A percentile compares a stretch with the other conserved stretches of the same genome.
Evolutionary conservation across 2,113 vertebrate species (phyloP).

Genomic region (Daubentonia madagascariensis): DNA sequence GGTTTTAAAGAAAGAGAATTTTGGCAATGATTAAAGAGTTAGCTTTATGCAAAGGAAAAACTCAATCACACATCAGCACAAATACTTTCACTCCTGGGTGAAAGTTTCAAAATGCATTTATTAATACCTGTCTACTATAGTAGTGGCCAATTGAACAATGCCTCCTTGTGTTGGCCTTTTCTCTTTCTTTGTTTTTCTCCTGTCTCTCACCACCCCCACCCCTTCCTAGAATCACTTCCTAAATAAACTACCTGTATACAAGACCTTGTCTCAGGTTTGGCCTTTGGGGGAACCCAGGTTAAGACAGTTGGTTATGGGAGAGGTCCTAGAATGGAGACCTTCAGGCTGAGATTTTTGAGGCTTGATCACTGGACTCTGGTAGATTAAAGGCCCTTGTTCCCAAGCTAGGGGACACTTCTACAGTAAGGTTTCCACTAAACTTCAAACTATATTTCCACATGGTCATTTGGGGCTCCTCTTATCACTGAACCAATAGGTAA

Average conservation of each 20-base stretch:
- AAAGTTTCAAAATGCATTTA: constrained; percentile 5
- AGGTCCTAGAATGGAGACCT: background rate
- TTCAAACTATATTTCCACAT: background rate
- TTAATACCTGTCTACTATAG: background rate
- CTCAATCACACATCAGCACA: background rate
- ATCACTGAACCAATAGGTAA: background rate
- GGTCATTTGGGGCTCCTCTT: background rate
- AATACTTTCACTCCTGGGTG: background rate
- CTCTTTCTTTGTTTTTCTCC: background rate
- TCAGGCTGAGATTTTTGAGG: background rate
- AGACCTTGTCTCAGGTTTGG: background rate
- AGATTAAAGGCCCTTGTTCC: background rate
- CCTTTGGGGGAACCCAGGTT: background rate
- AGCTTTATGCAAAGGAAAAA: constrained; percentile 47
- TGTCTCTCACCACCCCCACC: background rate
- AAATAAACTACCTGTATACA: background rate
- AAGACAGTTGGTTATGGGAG: background rate
- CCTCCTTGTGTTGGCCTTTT: background rate
- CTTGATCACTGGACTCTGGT: background rate
- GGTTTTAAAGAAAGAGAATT: constrained; percentile 30
- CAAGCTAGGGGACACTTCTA: background rate
- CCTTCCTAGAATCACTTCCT: background rate
- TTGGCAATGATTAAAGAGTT: constrained; percentile 32
- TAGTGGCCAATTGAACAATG: background rate
- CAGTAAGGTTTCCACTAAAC: background rate